phyloP scores from a whole-genome alignment of 2,888 invertebrate species.

The Camptogramma bilineatum region DNA sequence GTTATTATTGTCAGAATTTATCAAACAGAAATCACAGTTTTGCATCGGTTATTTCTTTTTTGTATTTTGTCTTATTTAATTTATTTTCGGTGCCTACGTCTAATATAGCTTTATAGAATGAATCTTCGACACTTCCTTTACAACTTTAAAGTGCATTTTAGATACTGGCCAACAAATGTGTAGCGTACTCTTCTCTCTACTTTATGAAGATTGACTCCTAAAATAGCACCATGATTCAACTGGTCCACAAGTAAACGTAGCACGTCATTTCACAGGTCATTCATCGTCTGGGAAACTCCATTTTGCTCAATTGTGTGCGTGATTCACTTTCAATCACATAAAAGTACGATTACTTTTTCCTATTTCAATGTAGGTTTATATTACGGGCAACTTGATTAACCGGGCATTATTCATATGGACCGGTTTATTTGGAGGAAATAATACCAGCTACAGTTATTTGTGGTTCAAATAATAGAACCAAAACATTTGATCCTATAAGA shows the following conservation, averaged over 20 bases:
- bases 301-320: conserved; percentile 15
- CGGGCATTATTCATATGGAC: no score
- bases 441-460: not conserved
- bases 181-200: not conserved
- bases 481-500: no score
- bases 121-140: not conserved
- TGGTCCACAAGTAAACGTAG: conserved; percentile 4
- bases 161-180: not conserved
- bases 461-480: no score
- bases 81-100: no score
- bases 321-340: conserved; percentile 17
- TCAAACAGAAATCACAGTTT: no score
- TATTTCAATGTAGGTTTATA: no score
- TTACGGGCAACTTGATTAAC: no score
- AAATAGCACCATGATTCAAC: conserved; percentile 20
- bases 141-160: not conserved
- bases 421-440: no score
- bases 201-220: conserved; percentile 3
- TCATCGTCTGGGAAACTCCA: conserved; percentile 35
- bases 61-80: no score
- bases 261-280: conserved; percentile 28
- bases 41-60: no score
- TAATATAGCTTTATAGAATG: not conserved
- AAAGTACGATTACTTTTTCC: conserved; percentile 8
- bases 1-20: no score